Evolutionary conservation across 2,797 vertebrate genomes (phyloP), one percentile per base, ranked within the genome.

Genomic region (Silurus lanzhouensis): DNA sequence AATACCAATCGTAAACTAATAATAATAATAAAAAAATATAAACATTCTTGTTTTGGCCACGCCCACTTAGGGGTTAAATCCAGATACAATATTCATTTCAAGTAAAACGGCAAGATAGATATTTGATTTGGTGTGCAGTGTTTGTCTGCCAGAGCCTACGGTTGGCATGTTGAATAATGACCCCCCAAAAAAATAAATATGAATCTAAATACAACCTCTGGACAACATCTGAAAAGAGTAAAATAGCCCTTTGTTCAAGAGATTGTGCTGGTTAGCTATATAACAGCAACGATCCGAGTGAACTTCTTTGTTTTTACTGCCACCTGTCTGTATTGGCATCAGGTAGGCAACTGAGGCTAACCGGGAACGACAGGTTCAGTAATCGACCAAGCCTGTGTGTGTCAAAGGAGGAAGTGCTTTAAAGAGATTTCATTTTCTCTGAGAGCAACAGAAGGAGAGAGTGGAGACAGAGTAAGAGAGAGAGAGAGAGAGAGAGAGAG

Each of bases 401-500:
- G 85, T 89, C 76, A 61, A 60, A 75, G 76, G 64, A 81, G 81
- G 83, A 85, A 85, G 74, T 38, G 66, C 83, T 89, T 88, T 87
- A 85, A 81, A 88, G 77, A 81, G 85, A 87, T 75, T 88, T 88
- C 22, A 89, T 88, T 87, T 74, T 81, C 85, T 85, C 71, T 20
- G 89, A 89, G n/a, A 74, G 64, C 57, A 58, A 68, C 12, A 64
- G 81, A 71, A 38, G 52, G 64, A 71, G 57, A 93, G 92, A 91
- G 64, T 3, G 88, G 77, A 17, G 60, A 20, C 19, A 20, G 15
- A 83, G 46, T 91, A 91, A 86, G 86, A 89, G 88, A 90, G 89
- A 90, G 91, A 93, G 92, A 92, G 70, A 17, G 77, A 85, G 52
- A 92, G 91, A 85, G 85, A 89, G 88, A 88, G 90, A 90, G 91